Evolutionary conservation across 2,797 vertebrate genomes (phyloP).

Genomic region (Oreonectes daqikongensis): DNA sequence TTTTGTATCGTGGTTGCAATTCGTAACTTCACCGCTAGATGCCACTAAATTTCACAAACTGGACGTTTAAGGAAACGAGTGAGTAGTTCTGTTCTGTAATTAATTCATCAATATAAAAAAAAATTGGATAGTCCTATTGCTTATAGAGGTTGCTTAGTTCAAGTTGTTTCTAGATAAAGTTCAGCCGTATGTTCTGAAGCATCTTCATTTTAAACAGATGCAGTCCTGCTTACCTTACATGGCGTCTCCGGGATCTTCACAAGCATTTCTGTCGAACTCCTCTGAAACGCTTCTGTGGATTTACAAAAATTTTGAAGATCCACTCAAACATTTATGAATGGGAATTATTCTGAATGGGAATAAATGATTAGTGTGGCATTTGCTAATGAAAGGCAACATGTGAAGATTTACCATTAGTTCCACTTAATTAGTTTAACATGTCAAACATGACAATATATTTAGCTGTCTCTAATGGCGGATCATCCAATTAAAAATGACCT

Average conservation of each 20-base stretch:
- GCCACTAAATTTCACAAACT: too few species aligned
- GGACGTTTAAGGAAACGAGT: too few species aligned
- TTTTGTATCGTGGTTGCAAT: too few species aligned
- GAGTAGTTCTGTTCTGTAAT: too few species aligned
- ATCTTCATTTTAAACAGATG: background rate
- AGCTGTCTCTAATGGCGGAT: conserved; percentile 4
- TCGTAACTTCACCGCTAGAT: too few species aligned
- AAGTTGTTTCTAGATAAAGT: background rate
- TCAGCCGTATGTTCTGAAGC: background rate
- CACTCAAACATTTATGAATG: conserved; percentile 4
- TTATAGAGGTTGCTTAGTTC: conserved; percentile 1
- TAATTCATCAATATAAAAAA: too few species aligned
- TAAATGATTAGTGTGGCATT: conserved; percentile 32
- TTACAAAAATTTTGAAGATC: background rate
- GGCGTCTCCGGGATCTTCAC: background rate
- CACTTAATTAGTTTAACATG: conserved; percentile 34
- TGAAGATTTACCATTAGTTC: conserved; percentile 33
- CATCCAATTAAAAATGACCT: conserved; percentile 30
- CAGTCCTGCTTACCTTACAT: background rate
- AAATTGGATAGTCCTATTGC: too few species aligned
- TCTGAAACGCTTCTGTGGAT: background rate
- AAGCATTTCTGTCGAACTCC: background rate
- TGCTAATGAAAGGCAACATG: conserved; percentile 35
- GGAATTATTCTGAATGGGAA: conserved; percentile 1
- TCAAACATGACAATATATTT: conserved; percentile 25